These are phyloP conservation scores for Sepioteuthis lessoniana DNA, from an alignment of 2,888 invertebrate genomes.

Conservation along the genomic window DNA sequence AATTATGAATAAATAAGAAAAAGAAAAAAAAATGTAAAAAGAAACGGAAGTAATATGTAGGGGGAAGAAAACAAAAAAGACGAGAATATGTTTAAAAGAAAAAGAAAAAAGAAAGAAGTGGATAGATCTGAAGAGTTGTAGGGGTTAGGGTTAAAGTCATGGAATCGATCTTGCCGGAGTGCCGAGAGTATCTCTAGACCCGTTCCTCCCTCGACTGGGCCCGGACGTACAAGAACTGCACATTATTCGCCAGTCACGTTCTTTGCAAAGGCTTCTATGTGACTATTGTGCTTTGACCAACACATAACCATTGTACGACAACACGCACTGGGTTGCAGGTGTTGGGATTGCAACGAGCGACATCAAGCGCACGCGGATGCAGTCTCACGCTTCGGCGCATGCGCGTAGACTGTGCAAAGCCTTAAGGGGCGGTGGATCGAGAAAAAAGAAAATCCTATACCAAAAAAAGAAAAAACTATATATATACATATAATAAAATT, in stretches of 20 bases:
- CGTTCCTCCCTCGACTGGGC: constrained; percentile 23
- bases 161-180: not conserved
- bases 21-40: no score
- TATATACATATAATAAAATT: no score
- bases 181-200: not conserved
- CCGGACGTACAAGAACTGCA: constrained; percentile 25
- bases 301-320: constrained; percentile 40
- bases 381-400: constrained; percentile 42
- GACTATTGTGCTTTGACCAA: constrained; percentile 40
- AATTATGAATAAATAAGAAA: no score
- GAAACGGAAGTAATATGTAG: no score
- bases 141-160: not conserved
- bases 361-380: constrained; percentile 41
- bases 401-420: not conserved
- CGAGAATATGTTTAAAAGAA: no score
- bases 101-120: no score
- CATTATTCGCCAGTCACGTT: constrained; percentile 46
- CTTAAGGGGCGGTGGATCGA: not conserved
- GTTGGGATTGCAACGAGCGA: not conserved
- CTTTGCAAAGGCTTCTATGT: constrained; percentile 6
- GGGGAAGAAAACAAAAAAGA: no score
- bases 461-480: not conserved
- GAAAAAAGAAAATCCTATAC: no score
- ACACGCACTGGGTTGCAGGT: constrained; percentile 46
- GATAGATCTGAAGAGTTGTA: no score